Evolutionary conservation across 2,113 vertebrate species (phyloP), one percentile per base, ranked within the genome.

Genomic region (Vulpes lagopus): DNA sequence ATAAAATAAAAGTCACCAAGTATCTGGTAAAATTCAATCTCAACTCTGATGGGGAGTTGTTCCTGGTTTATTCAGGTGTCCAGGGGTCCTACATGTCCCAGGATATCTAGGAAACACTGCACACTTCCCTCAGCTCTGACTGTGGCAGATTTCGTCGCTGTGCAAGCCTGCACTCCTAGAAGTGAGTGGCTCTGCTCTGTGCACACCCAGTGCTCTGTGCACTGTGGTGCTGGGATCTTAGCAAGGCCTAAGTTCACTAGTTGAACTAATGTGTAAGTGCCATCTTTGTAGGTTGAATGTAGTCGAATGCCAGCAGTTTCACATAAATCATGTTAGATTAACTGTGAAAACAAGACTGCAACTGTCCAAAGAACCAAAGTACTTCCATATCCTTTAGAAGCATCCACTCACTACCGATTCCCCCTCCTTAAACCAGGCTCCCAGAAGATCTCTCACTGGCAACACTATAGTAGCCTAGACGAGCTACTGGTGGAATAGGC

Each of bases 341-440:
- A 64, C 20, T n/a, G 11, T 65, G 74, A 49, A 79, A 86, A 67
- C 25, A 85, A 94, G 15, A 94, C 1, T 57, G 0, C 35, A 95
- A 51, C 65, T 90, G 86, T 23, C 30, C 91, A 27, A 97, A 65
- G n/a, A 97, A 16, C 3, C 38, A 53, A 82, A 84, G 64, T 80
- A 62, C 17, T 55, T 96, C 35, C 11, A 43, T 0, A 76, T 91
- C 55, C 62, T 81, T 93, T 71, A 53, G 93, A 94, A 86, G 57
- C 27, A 74, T 62, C 59, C n/a, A 59, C 65, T 88, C 84, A 59
- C 59, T 53, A 35, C 84, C 71, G 38, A 79, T 65, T 95, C 78
- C 38, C 76, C 32, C 27, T 93, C 88, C 79, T 91, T 97, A 69
- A 69, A 25, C 88, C 64, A 79, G 62, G 35, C 11, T 94, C 87